A percentile compares a stretch with the other conserved stretches of the same genome.
phyloP scores from a whole-genome alignment of 2,888 invertebrate genomes.

The Dryobota labecula region DNA sequence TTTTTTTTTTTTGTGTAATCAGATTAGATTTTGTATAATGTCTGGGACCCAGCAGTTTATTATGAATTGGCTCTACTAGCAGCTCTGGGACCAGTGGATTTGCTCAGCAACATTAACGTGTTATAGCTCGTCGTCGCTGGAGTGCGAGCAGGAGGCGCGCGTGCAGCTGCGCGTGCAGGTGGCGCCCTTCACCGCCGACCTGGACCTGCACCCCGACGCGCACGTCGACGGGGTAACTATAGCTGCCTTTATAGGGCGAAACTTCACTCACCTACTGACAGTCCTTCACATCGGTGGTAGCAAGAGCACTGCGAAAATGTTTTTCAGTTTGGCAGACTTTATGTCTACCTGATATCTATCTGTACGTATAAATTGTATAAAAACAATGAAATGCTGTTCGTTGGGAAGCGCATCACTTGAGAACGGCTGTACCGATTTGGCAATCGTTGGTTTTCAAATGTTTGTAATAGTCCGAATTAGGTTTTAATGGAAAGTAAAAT shows the following conservation, averaged over 20 bases:
- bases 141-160: conserved; percentile 53
- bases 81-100: neutral
- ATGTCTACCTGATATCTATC: neutral
- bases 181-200: conserved; percentile 74
- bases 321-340: neutral
- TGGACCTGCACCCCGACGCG: conserved; percentile 40
- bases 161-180: conserved; percentile 28
- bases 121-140: conserved; percentile 81
- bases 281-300: neutral
- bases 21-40: neutral
- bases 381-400: neutral
- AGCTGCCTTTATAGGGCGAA: neutral
- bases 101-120: conserved; percentile 7
- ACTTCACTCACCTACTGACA: neutral
- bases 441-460: neutral
- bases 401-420: neutral
- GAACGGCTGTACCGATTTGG: neutral
- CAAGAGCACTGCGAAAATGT: neutral
- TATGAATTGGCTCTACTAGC: neutral
- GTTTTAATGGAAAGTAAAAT: neutral
- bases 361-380: too few relatives aligned
- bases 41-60: neutral
- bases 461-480: neutral
- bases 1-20: too few relatives aligned
- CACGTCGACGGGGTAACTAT: neutral